Conservation (phyloP, 2,113 vertebrate genomes). For the Himantopus leucocephalus region DNA sequence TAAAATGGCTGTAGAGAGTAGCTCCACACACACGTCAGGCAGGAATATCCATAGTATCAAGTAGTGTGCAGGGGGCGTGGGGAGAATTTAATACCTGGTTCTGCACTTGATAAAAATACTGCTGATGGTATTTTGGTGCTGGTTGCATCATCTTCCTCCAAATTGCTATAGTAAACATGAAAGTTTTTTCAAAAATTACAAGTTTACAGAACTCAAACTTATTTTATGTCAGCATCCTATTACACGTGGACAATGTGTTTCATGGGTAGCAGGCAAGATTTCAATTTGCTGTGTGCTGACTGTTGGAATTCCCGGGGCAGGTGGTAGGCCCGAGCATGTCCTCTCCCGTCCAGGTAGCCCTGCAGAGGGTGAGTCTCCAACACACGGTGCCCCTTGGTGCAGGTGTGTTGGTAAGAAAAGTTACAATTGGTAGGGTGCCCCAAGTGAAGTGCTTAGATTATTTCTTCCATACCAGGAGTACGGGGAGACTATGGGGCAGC, state of each 20-base stretch:
- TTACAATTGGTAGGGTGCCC: not conserved
- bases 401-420: not conserved
- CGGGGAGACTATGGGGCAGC: not conserved
- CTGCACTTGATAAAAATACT: not conserved
- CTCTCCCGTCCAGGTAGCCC: not conserved
- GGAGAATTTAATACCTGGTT: not conserved
- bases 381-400: not conserved
- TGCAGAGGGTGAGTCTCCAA: fast-evolving
- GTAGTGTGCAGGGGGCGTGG: fast-evolving
- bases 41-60: not conserved
- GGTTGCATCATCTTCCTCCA: not conserved
- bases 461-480: not conserved
- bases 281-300: not conserved
- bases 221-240: not conserved
- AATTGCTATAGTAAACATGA: fast-evolving
- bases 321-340: not conserved
- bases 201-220: not conserved
- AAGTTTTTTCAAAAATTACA: not conserved
- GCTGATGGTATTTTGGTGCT: not conserved
- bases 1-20: not conserved
- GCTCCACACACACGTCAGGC: not conserved
- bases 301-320: not conserved
- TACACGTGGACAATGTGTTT: not conserved
- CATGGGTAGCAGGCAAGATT: not conserved
- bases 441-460: not conserved